Percentiles rank a stretch among this genome's conserved stretches.
Conservation (phyloP, 2,113 vertebrate genomes). For the Centropus unirufus region DNA sequence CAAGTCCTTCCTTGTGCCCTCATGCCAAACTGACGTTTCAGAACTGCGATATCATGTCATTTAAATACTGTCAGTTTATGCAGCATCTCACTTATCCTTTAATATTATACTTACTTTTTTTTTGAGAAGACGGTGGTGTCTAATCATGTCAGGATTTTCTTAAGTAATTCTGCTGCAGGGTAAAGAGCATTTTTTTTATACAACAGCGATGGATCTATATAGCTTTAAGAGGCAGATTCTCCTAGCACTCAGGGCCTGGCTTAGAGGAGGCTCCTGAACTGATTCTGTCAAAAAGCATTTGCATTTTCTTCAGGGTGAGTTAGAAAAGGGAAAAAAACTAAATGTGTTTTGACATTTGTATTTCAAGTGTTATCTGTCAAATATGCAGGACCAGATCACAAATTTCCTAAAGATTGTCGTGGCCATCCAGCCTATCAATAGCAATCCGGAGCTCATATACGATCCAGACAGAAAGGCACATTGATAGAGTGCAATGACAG, state of each 20-base stretch:
- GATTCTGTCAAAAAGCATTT: slow-evolving; percentile 84
- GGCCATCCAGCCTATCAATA: slow-evolving; percentile 38
- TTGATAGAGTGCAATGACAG: not conserved
- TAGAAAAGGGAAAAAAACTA: slow-evolving; percentile 59
- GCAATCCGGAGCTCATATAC: slow-evolving; percentile 3
- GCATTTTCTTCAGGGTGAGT: slow-evolving; percentile 66
- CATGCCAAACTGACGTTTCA: not conserved
- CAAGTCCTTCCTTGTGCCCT: not conserved
- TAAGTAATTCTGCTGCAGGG: slow-evolving; percentile 57
- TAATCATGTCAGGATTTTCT: slow-evolving; percentile 68
- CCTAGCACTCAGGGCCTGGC: slow-evolving; percentile 70
- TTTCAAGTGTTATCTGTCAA: slow-evolving; percentile 73
- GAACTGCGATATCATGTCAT: not conserved
- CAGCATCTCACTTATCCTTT: slow-evolving; percentile 51
- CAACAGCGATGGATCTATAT: slow-evolving; percentile 52
- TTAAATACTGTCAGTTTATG: slow-evolving; percentile 20
- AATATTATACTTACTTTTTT: slow-evolving; percentile 22
- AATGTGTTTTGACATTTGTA: slow-evolving; percentile 77
- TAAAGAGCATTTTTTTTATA: slow-evolving; percentile 29
- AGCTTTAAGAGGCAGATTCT: slow-evolving; percentile 69
- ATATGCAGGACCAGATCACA: slow-evolving; percentile 45
- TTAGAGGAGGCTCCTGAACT: slow-evolving; percentile 79
- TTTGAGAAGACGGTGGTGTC: slow-evolving; percentile 38
- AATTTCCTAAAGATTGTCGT: slow-evolving; percentile 32
- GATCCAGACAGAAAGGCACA: not conserved